These are phyloP conservation scores for Lymantria monacha DNA, from an alignment of 2,888 invertebrate species.

Conservation along the genomic window DNA sequence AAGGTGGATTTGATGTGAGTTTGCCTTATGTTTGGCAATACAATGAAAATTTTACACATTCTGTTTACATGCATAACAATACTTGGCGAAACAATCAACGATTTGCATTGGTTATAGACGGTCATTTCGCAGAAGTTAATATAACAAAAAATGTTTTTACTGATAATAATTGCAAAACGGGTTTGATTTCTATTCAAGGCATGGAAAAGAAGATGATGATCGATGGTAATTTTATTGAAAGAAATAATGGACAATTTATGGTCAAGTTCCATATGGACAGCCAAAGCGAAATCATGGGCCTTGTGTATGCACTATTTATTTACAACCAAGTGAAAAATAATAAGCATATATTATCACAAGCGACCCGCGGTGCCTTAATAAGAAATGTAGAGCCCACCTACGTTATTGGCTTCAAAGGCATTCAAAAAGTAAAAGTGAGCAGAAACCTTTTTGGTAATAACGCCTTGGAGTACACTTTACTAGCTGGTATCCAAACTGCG, in stretches of 20 bases:
- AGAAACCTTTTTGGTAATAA: constrained; percentile 94
- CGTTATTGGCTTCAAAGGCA: constrained; percentile 95
- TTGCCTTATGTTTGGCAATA: constrained; percentile 98
- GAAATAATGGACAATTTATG: constrained; percentile 91
- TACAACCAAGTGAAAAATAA: constrained; percentile 91
- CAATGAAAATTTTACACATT: constrained; percentile 96
- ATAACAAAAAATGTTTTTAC: constrained; percentile 92
- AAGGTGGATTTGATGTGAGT: constrained; percentile 93
- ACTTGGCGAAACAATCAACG: constrained; percentile 93
- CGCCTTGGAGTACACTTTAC: constrained; percentile 91
- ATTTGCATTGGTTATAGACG: constrained; percentile 93
- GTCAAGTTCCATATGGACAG: constrained; percentile 94
- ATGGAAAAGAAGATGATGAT: constrained; percentile 98
- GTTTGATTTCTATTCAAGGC: constrained; percentile 91
- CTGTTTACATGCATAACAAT: constrained; percentile 92
- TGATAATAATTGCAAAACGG: constrained; percentile 91
- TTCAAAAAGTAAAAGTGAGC: constrained; percentile 95
- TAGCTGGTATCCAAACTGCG: constrained; percentile 95
- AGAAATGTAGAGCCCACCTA: constrained; percentile 85
- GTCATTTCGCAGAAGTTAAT: constrained; percentile 95
- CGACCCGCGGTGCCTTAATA: constrained; percentile 58
- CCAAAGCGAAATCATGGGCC: constrained; percentile 95
- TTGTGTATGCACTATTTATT: constrained; percentile 89
- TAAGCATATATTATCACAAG: constrained; percentile 60
- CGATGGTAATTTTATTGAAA: constrained; percentile 88